phyloP scores from a whole-genome alignment of 2,797 vertebrate species.

The Channallabes apus region DNA sequence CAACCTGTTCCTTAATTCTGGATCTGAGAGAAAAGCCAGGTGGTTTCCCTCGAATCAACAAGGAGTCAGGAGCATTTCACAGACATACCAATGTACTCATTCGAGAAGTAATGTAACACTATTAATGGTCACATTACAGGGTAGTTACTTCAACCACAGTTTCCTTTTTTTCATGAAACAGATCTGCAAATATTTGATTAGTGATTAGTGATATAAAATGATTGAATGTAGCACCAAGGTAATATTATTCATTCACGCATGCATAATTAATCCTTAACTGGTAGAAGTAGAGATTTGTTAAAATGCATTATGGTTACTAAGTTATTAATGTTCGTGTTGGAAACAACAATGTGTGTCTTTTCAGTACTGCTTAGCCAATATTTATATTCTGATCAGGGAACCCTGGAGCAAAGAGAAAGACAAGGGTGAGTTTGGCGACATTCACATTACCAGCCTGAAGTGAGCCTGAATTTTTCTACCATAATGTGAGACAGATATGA shows the following conservation, averaged over 20 bases:
- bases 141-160: background rate
- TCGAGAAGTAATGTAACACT: background rate
- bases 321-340: too few species aligned
- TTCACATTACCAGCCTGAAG: too few species aligned
- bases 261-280: background rate
- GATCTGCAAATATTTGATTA: background rate
- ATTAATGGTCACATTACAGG: background rate
- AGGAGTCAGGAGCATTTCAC: background rate
- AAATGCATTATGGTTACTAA: background rate
- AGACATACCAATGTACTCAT: background rate
- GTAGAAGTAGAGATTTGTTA: background rate
- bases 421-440: too few species aligned
- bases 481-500: too few species aligned
- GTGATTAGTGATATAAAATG: background rate
- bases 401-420: too few species aligned
- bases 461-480: too few species aligned
- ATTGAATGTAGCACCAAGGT: background rate
- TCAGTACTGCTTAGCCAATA: too few species aligned
- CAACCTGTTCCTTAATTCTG: constrained; percentile 19
- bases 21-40: constrained; percentile 5
- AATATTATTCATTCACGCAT: background rate
- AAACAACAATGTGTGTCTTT: too few species aligned
- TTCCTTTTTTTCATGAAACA: background rate
- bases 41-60: background rate
- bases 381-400: too few species aligned